Percentiles rank a stretch among this genome's conserved stretches.
These are phyloP conservation scores for Stomorhina lunata DNA, from an alignment of 2,888 invertebrate genomes.

Conservation along the genomic window DNA sequence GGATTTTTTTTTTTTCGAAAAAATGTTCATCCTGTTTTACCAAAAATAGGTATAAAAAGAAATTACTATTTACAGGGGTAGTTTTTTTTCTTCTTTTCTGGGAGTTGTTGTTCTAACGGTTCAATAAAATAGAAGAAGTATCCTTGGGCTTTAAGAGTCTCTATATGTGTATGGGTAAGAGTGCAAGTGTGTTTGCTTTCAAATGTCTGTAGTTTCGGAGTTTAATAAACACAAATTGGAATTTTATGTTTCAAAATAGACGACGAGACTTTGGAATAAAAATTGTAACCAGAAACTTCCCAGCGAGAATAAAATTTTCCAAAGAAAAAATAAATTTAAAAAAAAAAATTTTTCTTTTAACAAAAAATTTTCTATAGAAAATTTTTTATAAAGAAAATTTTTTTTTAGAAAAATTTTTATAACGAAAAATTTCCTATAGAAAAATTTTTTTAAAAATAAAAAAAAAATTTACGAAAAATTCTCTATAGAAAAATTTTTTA, in stretches of 20 bases:
- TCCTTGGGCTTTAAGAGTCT: conserved; percentile 1
- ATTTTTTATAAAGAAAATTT: too few relatives aligned
- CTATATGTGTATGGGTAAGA: not conserved
- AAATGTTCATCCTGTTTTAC: conserved; percentile 19
- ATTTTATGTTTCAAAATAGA: conserved; percentile 51
- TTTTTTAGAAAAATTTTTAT: too few relatives aligned
- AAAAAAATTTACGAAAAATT: too few relatives aligned
- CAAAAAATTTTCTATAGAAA: too few relatives aligned
- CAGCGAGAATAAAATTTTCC: too few relatives aligned
- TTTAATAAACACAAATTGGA: conserved; percentile 64
- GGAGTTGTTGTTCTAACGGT: conserved; percentile 25
- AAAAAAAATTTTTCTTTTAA: too few relatives aligned
- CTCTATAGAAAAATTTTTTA: too few relatives aligned
- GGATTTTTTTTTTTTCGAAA: conserved; percentile 18
- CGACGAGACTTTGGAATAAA: conserved; percentile 18
- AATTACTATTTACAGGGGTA: conserved; percentile 23
- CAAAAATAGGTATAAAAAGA: conserved; percentile 2
- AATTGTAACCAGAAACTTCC: not conserved
- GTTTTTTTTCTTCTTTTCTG: conserved; percentile 7
- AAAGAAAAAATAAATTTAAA: too few relatives aligned
- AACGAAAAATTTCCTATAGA: too few relatives aligned
- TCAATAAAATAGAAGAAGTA: conserved; percentile 4
- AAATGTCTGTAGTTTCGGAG: conserved; percentile 14
- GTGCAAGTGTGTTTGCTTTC: not conserved
- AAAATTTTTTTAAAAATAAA: too few relatives aligned